A percentile compares a stretch with the other conserved stretches of the same genome.
Evolutionary conservation across 1,140 invertebrate species (phyloP).

Genomic region (Eupeodes corollae): DNA sequence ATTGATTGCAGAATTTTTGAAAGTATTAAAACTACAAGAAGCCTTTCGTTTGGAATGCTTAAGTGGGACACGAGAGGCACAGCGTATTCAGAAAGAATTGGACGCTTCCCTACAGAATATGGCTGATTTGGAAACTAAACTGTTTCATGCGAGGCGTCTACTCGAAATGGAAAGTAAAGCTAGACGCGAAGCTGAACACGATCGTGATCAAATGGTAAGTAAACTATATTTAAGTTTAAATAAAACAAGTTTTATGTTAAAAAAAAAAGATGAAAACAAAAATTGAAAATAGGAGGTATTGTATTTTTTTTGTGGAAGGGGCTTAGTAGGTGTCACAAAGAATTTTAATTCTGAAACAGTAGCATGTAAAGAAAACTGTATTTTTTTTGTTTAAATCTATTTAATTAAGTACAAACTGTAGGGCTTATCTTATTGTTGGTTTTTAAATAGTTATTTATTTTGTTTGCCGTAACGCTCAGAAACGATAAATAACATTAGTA

Average conservation of each 20-base stretch:
- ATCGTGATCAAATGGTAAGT: constrained; percentile 49
- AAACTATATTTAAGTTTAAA: background rate
- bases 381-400: too few species aligned
- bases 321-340: too few species aligned
- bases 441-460: too few species aligned
- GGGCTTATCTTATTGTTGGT: too few species aligned
- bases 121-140: constrained; percentile 57
- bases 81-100: constrained; percentile 51
- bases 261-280: too few species aligned
- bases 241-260: background rate
- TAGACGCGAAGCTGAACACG: constrained; percentile 47
- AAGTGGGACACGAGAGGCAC: constrained; percentile 51
- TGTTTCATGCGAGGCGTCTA: constrained; percentile 62
- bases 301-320: too few species aligned
- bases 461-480: too few species aligned
- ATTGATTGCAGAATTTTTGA: constrained; percentile 51
- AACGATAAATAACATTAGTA: too few species aligned
- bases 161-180: constrained; percentile 66
- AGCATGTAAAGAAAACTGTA: too few species aligned
- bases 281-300: background rate
- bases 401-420: too few species aligned
- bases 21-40: constrained; percentile 58
- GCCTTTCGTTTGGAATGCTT: constrained; percentile 57
- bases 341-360: too few species aligned
- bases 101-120: constrained; percentile 53